A percentile compares a stretch with the other conserved stretches of the same genome.
These are phyloP conservation scores for Phalanger gymnotis DNA, from an alignment of 2,797 vertebrate species.

Conservation along the genomic window DNA sequence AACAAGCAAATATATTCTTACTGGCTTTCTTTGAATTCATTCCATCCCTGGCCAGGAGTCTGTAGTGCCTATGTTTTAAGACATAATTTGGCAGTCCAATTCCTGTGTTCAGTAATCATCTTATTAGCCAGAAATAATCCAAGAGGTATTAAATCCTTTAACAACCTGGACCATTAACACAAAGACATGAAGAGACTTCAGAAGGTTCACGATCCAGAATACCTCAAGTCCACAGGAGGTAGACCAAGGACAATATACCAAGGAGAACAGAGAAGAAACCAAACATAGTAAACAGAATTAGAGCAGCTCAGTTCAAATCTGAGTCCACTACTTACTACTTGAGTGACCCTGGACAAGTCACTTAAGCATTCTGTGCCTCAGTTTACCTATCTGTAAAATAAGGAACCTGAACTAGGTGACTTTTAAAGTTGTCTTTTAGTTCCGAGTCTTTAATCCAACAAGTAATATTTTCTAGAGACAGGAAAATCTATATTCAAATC, in stretches of 20 bases:
- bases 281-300: not conserved
- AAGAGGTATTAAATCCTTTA: not conserved
- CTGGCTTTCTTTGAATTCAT: not conserved
- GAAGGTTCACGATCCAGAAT: not conserved
- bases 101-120: not conserved
- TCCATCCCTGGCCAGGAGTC: not conserved
- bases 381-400: conserved; percentile 15
- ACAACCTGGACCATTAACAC: not conserved
- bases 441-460: not conserved
- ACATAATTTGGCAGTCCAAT: not conserved
- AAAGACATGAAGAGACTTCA: not conserved
- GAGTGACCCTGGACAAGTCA: not conserved
- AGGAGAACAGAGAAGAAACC: too few relatives aligned
- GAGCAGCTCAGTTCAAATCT: not conserved
- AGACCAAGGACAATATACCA: not conserved
- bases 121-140: not conserved
- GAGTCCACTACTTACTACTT: not conserved
- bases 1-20: not conserved
- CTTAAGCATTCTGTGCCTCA: not conserved
- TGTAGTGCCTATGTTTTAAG: not conserved
- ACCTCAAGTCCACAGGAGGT: not conserved
- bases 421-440: not conserved
- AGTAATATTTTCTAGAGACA: not conserved
- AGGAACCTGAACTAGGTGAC: not conserved
- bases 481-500: not conserved